These are phyloP conservation scores for Digitonthophagus gazella DNA, from an alignment of 2,888 invertebrate species.

Conservation along the genomic window DNA sequence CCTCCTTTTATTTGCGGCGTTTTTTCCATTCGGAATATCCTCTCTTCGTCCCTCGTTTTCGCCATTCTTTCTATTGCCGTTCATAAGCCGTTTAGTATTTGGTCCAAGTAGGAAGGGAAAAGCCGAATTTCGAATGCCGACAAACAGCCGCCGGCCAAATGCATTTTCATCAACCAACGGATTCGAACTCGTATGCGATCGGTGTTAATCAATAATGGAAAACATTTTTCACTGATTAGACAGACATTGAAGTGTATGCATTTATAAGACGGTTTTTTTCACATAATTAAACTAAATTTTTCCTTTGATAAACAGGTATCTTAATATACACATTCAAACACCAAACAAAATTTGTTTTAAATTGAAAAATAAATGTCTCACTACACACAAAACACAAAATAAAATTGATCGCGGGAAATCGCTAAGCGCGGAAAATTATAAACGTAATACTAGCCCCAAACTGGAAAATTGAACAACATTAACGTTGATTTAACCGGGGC, in stretches of 20 bases:
- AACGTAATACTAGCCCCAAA: background rate
- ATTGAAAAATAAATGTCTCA: too few species aligned
- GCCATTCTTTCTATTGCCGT: conserved; percentile 2
- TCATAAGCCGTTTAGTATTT: conserved; percentile 22
- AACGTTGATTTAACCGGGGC: background rate
- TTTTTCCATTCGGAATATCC: conserved; percentile 19
- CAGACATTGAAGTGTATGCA: background rate
- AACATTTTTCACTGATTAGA: background rate
- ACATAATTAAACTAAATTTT: too few species aligned
- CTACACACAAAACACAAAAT: background rate
- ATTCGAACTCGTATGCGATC: background rate
- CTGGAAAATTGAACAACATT: background rate
- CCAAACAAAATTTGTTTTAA: too few species aligned
- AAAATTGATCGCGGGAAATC: background rate
- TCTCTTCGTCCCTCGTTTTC: conserved; percentile 9
- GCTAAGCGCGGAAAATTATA: background rate
- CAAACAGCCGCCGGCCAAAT: background rate
- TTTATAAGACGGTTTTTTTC: too few species aligned
- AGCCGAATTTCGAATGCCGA: background rate
- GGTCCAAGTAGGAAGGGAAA: background rate
- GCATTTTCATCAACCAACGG: background rate
- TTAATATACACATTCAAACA: too few species aligned
- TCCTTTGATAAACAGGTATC: too few species aligned
- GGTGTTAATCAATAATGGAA: background rate
- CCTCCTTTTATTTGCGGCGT: conserved; percentile 22